Evolutionary conservation across 2,797 vertebrate species (phyloP).

Genomic region (Propithecus deckenii): DNA sequence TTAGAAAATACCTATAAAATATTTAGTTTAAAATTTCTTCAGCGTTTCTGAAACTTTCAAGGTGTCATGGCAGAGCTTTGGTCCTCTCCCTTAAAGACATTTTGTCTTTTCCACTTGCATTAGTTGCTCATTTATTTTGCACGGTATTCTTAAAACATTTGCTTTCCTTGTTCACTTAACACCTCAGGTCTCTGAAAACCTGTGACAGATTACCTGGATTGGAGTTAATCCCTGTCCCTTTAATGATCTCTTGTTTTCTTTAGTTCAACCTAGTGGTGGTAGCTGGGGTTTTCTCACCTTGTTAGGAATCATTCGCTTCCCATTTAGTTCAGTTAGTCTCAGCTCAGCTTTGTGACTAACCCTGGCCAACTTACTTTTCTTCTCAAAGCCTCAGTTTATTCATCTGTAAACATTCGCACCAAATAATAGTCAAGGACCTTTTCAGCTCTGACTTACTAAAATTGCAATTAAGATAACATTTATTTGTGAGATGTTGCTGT

Average conservation of each 20-base stretch:
- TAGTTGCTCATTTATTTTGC: slow-evolving; percentile 35
- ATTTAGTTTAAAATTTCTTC: slow-evolving; percentile 32
- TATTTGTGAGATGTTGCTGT: background rate
- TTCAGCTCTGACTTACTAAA: background rate
- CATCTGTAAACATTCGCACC: background rate
- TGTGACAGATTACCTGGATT: background rate
- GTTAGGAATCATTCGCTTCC: background rate
- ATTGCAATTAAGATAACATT: background rate
- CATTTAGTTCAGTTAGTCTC: background rate
- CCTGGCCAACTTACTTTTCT: background rate
- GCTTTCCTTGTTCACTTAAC: background rate
- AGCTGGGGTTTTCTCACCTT: background rate
- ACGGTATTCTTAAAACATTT: background rate
- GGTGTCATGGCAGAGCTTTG: background rate
- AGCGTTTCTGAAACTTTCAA: slow-evolving; percentile 16
- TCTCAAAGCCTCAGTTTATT: background rate
- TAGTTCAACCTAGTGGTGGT: background rate
- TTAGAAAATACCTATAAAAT: background rate
- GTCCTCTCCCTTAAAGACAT: background rate
- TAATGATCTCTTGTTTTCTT: background rate
- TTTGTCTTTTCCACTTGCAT: slow-evolving; percentile 15
- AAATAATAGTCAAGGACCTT: background rate
- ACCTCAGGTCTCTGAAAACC: background rate
- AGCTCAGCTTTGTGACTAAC: background rate
- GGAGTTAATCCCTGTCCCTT: background rate